Base-by-base conservation (phyloP, 2,113 vertebrate species). In the Plectropomus leopardus region DNA sequence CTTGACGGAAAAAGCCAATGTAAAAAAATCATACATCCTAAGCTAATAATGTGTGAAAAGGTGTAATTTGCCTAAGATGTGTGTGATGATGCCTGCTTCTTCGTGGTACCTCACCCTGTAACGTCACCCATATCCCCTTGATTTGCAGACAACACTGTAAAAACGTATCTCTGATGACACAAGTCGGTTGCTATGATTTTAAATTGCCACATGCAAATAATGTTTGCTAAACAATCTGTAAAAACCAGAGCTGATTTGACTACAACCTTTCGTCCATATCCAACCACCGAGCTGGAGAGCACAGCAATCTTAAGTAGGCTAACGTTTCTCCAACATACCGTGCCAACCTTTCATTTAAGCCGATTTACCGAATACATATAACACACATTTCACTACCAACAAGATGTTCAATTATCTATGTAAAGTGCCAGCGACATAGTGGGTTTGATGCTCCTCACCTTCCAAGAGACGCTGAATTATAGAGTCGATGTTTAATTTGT, bases 401-500 rank as follows among this genome's bases (percentile, higher is more conserved):
- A 14, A 54, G 4, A 61, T 53, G 17, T 7, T 1, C 0, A 9
- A 21, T 6, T 5, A 40, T 55, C 0, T 21, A 13, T 32, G 5
- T 4, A 0, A 24, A 6, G 4, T 4, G 11, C 17, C 0, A 7
- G 1, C 0, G 10, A 40, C 34, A 61, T 7, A 16, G 1, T 10
- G 23, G 4, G 6, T 47, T 71, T 19, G 1, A 14, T 28, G 15
- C 3, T 44, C 1, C 93, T 96, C 84, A 98, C 97, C 97, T 97
- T 98, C 97, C 93, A 98, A 90, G 79, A 98, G 96, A 88, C 97
- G 96, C 92, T 97, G 96, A 95, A 98, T 98, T 95, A 98, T 97
- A 78, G 97, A 98, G 93, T 98, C 97, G 88, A 98, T 95, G 95
- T 98, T 98, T 94, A 98, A 96, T 94, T 98, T 98, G 94, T 96